These are phyloP conservation scores for Morpho achilles DNA, from an alignment of 2,888 invertebrate genomes.

Conservation along the genomic window DNA sequence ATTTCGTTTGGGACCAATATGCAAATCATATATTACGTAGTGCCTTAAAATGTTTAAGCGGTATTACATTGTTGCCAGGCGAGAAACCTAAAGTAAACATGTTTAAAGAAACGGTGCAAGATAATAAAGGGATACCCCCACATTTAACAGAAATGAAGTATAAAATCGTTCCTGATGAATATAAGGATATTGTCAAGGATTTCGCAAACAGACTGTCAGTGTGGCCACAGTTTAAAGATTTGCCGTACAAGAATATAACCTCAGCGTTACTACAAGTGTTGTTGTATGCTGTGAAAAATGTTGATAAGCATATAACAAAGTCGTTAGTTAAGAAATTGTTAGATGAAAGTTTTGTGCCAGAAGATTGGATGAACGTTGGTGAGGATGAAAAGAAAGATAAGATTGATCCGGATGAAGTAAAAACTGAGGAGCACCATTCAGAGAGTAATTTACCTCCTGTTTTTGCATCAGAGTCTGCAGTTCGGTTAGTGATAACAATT, in stretches of 20 bases:
- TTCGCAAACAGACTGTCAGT: slow-evolving; percentile 80
- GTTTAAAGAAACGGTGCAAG: slow-evolving; percentile 44
- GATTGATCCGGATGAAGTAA: slow-evolving; percentile 37
- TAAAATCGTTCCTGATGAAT: slow-evolving; percentile 77
- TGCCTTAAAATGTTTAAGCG: slow-evolving; percentile 84
- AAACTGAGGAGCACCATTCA: slow-evolving; percentile 24
- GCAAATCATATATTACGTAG: slow-evolving; percentile 88
- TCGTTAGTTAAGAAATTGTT: slow-evolving; percentile 80
- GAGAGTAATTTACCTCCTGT: slow-evolving; percentile 74
- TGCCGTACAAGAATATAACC: slow-evolving; percentile 83
- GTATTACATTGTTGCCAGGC: slow-evolving; percentile 77
- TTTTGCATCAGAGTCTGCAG: slow-evolving; percentile 81
- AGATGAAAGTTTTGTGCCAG: slow-evolving; percentile 80
- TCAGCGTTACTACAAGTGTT: slow-evolving; percentile 86
- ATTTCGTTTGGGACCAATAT: slow-evolving; percentile 88
- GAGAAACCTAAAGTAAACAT: slow-evolving; percentile 65
- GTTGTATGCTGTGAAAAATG: slow-evolving; percentile 79
- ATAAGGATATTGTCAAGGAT: slow-evolving; percentile 80
- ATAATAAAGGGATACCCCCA: slow-evolving; percentile 56
- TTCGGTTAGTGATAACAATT: slow-evolving; percentile 54
- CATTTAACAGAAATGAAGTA: slow-evolving; percentile 62
- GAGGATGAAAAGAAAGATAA: slow-evolving; percentile 44
- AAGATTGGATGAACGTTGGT: slow-evolving; percentile 49
- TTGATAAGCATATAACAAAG: slow-evolving; percentile 76
- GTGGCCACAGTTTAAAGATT: slow-evolving; percentile 89